Evolutionary conservation across 2,797 vertebrate genomes (phyloP).

Genomic region (Gobio occitaniae): DNA sequence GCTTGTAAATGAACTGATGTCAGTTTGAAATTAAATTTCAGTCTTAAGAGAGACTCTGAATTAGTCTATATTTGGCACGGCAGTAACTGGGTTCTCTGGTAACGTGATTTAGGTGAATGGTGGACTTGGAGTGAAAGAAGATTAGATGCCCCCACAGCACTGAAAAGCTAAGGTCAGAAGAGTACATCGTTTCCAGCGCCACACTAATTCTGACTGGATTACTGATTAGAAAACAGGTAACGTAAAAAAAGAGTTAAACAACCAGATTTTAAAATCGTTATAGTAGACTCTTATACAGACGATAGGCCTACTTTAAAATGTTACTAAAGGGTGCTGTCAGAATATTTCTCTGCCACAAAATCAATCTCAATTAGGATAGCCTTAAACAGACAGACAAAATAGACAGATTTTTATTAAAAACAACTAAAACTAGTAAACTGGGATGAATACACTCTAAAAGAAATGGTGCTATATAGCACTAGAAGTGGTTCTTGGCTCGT

Average conservation of each 20-base stretch:
- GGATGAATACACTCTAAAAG: too few relatives aligned
- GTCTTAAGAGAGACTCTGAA: slow-evolving; percentile 36
- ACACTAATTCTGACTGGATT: not conserved
- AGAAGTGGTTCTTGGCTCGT: too few relatives aligned
- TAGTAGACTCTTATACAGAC: not conserved
- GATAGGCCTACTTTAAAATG: not conserved
- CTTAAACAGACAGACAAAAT: too few relatives aligned
- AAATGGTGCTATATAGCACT: too few relatives aligned
- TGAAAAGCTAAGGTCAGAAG: not conserved
- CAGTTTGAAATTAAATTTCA: slow-evolving; percentile 42
- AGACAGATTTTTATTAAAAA: too few relatives aligned
- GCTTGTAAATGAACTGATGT: slow-evolving; percentile 35
- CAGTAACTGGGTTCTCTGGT: slow-evolving; percentile 24
- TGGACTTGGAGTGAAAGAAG: slow-evolving; percentile 18
- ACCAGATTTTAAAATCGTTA: not conserved
- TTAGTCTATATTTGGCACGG: slow-evolving; percentile 20
- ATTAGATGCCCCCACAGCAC: not conserved
- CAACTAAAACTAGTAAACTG: too few relatives aligned
- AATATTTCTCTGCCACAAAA: too few relatives aligned
- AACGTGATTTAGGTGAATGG: slow-evolving; percentile 25
- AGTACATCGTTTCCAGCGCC: too few relatives aligned
- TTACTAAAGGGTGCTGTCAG: not conserved
- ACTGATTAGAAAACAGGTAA: not conserved
- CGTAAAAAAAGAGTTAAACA: not conserved
- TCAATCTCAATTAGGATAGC: too few relatives aligned